A percentile compares a stretch with the other conserved stretches of the same genome.
phyloP scores from a whole-genome alignment of 2,113 vertebrate genomes.

The Mobula hypostoma region DNA sequence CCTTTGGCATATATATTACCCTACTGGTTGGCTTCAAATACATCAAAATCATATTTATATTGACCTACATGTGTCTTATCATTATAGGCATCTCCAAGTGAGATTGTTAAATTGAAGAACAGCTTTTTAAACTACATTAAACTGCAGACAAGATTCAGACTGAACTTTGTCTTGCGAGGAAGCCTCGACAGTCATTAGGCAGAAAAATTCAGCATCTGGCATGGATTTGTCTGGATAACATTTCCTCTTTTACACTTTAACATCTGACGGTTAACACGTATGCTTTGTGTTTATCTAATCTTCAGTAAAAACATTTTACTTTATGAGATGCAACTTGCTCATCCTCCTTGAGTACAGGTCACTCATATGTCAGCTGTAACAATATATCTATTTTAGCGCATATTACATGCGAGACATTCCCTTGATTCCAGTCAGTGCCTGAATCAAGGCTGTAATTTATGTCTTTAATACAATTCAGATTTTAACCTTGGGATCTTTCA shows the following conservation, averaged over 20 bases:
- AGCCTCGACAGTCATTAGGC: neutral
- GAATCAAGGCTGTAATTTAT: neutral
- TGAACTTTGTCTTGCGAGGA: neutral
- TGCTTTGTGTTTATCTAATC: neutral
- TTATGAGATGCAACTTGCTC: neutral
- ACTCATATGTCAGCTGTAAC: neutral
- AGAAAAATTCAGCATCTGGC: neutral
- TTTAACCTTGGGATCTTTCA: neutral
- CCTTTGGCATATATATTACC: constrained; percentile 24
- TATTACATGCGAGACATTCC: constrained; percentile 5
- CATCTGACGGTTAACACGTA: constrained; percentile 1
- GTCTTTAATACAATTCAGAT: neutral
- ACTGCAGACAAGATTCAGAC: neutral
- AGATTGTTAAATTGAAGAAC: constrained; percentile 9
- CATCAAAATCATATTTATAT: constrained; percentile 32
- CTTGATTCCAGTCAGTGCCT: neutral
- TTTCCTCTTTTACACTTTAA: constrained; percentile 28
- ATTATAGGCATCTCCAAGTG: neutral
- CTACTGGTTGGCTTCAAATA: neutral
- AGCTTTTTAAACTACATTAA: neutral
- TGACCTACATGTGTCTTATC: neutral
- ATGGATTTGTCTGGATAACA: neutral
- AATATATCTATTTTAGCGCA: neutral
- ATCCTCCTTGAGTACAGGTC: neutral
- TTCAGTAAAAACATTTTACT: neutral